Evolutionary conservation across 1,140 invertebrate genomes (phyloP), one percentile per base, ranked within the genome.

Genomic region (Amphibalanus amphitrite): DNA sequence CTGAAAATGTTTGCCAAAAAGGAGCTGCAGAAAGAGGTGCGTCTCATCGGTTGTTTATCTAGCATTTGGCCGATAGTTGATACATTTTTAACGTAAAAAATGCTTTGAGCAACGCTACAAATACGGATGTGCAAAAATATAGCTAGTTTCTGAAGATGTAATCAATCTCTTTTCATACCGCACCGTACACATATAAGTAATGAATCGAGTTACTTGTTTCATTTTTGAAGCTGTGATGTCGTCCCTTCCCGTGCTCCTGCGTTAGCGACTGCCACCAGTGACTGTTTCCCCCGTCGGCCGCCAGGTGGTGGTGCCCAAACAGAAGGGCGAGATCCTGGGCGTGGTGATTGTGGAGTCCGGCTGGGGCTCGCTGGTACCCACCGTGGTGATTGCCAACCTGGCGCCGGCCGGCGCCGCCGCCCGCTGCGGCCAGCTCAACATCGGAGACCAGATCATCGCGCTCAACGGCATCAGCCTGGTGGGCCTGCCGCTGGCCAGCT

Each of bases 1-100:
- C 81, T 99, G n/a, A 95, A 97, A 78, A 97, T 99, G 89, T 99
- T 99, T 82, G 94, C 97, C 17, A 97, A 98, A 79, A 98, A 98
- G 79, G 97, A 99, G 81, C 90, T 95, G 80, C 96, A 99, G 80
- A 98, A 99, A 84, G 97, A 98, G 85, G 96, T 90, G 80, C 79
- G 77, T 71, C n/a, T n/a, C n/a, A n/a, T n/a, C n/a, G n/a, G n/a
- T n/a, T n/a, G n/a, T n/a, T n/a, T n/a, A n/a, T n/a, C n/a, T n/a
- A n/a, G n/a, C n/a, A n/a, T n/a, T n/a, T n/a, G n/a, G n/a, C n/a
- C n/a, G n/a, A n/a, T n/a, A n/a, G n/a, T n/a, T n/a, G n/a, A n/a
- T n/a, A n/a, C n/a, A n/a, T n/a, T n/a, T n/a, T n/a, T n/a, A n/a
- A n/a, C n/a, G n/a, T n/a, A n/a, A n/a, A n/a, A n/a, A n/a, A n/a